Evolutionary conservation across 2,113 vertebrate genomes (phyloP), one percentile per base, ranked within the genome.

Genomic region (Hippoglossus stenolepis): DNA sequence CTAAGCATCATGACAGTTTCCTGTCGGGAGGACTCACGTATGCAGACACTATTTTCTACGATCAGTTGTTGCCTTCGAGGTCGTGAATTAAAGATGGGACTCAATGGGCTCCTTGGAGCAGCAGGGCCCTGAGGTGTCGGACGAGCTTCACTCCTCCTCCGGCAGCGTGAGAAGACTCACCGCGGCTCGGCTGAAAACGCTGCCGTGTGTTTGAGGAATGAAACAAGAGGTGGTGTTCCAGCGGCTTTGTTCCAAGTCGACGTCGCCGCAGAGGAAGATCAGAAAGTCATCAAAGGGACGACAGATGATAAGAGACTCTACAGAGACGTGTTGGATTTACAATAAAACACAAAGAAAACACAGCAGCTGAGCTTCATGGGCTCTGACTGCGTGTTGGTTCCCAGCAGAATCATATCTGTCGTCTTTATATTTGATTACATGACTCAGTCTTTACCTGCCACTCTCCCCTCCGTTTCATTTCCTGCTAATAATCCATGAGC

Each of bases 401-500:
- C 40, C 40, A 13, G 40, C 40, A 61, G 74, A 51, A 57, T 61
- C 71, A 47, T 23, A 70, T 77, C 62, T 31, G 57, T 10, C 60
- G 51, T 24, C 21, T 10, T 73, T 64, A 23, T 45, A 62, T 40
- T 13, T 15, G 21, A 57, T 69, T 47, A 54, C 35, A 72, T 75
- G n/a, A 57, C 24, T 54, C 31, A 10, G 24, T 65, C 63, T 71
- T 72, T 6, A 49, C 45, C 45, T 15, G 43, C 43, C 43, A 12
- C 69, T 69, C 51, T 4, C n/a, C 26, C 51, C 3, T 24, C 1
- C 31, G 31, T 70, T 80, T 79, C 77, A 74, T 79, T 80, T 73
- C 51, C 58, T 45, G 65, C 63, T 76, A 66, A 73, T 78, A 78
- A 66, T 73, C 70, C 58, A 60, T 76, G 63, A 67, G 74, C 74